Evolutionary conservation across 1,140 invertebrate genomes (phyloP).

Genomic region (Scaptomyza graminum): DNA sequence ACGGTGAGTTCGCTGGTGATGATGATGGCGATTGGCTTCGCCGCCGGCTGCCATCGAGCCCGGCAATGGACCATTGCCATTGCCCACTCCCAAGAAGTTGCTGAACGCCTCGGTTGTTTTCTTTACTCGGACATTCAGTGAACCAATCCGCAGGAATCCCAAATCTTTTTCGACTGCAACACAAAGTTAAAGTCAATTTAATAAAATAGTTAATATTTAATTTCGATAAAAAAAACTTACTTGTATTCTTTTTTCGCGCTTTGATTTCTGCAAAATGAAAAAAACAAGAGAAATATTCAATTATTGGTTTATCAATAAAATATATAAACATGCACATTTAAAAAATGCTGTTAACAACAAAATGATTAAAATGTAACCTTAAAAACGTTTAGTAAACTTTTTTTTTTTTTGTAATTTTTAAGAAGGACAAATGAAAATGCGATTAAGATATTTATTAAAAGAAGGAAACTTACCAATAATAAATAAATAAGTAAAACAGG

Average conservation of each 20-base stretch:
- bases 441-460: constrained; percentile 33
- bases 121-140: constrained; percentile 95
- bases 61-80: constrained; percentile 78
- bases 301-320: constrained; percentile 1
- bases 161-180: constrained; percentile 90
- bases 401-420: too few species aligned
- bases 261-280: constrained; percentile 88
- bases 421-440: constrained; percentile 39
- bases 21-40: constrained; percentile 72
- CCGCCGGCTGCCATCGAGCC: constrained; percentile 42
- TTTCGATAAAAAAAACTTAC: constrained; percentile 80
- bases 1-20: constrained; percentile 83
- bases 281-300: constrained; percentile 4
- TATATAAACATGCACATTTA: constrained; percentile 9
- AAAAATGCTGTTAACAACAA: constrained; percentile 15
- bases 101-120: constrained; percentile 95
- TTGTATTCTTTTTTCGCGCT: constrained; percentile 89
- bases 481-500: constrained; percentile 44
- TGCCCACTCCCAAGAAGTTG: constrained; percentile 92
- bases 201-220: neutral
- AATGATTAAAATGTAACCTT: constrained; percentile 41
- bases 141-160: constrained; percentile 95
- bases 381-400: neutral
- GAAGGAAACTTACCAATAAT: constrained; percentile 61
- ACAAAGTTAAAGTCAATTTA: constrained; percentile 31